Evolutionary conservation across 2,113 vertebrate genomes (phyloP).

Genomic region (Bombycilla garrulus): DNA sequence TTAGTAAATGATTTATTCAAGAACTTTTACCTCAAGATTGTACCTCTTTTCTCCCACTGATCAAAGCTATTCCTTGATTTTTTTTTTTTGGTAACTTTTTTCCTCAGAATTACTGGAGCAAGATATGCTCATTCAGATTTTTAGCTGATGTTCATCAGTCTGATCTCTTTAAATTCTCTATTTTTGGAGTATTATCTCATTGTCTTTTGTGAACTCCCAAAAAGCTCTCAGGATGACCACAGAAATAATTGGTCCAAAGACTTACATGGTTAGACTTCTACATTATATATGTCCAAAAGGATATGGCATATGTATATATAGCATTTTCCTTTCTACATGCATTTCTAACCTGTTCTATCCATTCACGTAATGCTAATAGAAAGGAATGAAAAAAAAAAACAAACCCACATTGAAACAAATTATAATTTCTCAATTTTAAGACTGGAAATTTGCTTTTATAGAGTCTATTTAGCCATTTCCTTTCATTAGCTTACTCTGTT

Average conservation of each 20-base stretch:
- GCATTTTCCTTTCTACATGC: background rate
- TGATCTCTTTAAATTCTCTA: background rate
- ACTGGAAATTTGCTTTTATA: background rate
- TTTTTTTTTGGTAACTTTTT: background rate
- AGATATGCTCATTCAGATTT: background rate
- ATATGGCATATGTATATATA: background rate
- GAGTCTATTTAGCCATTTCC: background rate
- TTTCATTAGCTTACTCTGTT: background rate
- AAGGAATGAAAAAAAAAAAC: background rate
- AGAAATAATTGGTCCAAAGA: background rate
- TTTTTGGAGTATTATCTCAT: background rate
- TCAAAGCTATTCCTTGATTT: background rate
- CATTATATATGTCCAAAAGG: background rate
- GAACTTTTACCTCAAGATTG: background rate
- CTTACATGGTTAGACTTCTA: background rate
- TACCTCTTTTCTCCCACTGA: background rate
- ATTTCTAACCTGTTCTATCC: background rate
- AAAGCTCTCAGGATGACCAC: background rate
- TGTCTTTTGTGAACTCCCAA: background rate
- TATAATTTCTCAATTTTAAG: background rate
- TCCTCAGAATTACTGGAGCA: background rate
- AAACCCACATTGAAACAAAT: background rate
- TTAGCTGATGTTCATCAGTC: background rate
- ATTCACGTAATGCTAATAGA: background rate
- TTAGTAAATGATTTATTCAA: background rate